Evolutionary conservation across 2,113 vertebrate species (phyloP), one percentile per base, ranked within the genome.

Genomic region (Synchiropus splendidus): DNA sequence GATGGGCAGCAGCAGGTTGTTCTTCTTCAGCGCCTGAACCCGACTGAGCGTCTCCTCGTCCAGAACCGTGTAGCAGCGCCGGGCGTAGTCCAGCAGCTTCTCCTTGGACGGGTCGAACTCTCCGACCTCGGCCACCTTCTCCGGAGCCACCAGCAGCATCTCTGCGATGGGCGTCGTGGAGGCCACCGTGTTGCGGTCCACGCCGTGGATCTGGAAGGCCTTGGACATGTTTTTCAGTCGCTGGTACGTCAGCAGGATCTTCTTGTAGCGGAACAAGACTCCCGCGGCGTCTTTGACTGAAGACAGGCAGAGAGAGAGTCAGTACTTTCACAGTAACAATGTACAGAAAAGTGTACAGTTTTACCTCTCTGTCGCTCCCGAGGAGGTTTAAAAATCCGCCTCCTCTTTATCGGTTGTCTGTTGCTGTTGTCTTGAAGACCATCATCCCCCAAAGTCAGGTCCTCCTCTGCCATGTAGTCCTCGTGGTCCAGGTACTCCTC

Each of bases 131-230:
- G 84, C 87, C 70, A 91, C 74, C 73, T 91, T 92, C 71, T 92
- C 90, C 0, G 90, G 90, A 1, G 90, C 90, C 36, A 91, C 90
- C 0, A 93, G 80, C 9, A 90, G 83, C 58, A 93, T 76, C 85
- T 93, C 90, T 0, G 90, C 90, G 2, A 93, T 92, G 32, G 90
- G 90, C 1, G 90, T 91, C 43, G 90, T 93, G 42, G 90, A 87
- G 2, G 90, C 90, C 70, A 93, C 89, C 0, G 90, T 93, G 82
- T 92, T 92, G 18, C 90, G 86, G 71, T 93, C 90, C 43, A 93
- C 89, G 1, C 88, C 88, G 34, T 92, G 89, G 63, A 91, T 86
- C 52, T 91, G 87, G 11, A 92, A 93, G 47, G 90, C 90, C 67
- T 90, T 86, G 1, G 89, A 89, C 90, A 93, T 92, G 69, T 90